These are phyloP conservation scores for Cuculus canorus DNA, from an alignment of 2,797 vertebrate species.

Conservation along the genomic window DNA sequence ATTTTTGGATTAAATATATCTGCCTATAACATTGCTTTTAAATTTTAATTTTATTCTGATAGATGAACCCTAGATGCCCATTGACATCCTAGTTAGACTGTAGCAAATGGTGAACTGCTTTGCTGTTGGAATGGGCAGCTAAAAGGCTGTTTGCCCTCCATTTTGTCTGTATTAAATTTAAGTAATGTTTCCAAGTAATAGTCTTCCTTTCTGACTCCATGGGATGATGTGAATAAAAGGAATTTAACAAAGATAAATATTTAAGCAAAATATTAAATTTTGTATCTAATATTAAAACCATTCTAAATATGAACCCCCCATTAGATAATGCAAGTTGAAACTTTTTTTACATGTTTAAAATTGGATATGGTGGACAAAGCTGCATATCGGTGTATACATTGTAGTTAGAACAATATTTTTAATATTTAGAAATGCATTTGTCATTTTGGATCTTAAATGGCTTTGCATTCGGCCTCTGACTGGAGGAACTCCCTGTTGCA, in stretches of 20 bases:
- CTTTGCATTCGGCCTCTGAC: background rate
- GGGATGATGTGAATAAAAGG: background rate
- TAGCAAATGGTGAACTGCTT: background rate
- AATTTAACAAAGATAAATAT: background rate
- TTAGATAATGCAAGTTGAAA: background rate
- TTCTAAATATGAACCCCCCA: background rate
- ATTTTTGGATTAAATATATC: background rate
- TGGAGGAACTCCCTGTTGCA: background rate
- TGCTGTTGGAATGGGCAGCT: background rate
- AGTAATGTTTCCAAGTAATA: background rate
- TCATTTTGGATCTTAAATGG: rapidly evolving
- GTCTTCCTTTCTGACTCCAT: background rate
- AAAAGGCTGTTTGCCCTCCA: background rate
- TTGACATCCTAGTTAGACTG: background rate
- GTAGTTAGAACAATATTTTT: background rate
- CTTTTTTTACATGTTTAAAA: background rate
- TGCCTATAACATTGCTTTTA: background rate
- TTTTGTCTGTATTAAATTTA: background rate
- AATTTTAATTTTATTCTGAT: background rate
- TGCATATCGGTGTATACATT: background rate
- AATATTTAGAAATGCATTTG: background rate
- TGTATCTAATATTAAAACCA: background rate
- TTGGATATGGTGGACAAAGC: background rate
- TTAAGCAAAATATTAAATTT: background rate
- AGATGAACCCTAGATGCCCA: background rate